Evolutionary conservation across 2,797 vertebrate species (phyloP).

Genomic region (Hypotaenidia philippensis): DNA sequence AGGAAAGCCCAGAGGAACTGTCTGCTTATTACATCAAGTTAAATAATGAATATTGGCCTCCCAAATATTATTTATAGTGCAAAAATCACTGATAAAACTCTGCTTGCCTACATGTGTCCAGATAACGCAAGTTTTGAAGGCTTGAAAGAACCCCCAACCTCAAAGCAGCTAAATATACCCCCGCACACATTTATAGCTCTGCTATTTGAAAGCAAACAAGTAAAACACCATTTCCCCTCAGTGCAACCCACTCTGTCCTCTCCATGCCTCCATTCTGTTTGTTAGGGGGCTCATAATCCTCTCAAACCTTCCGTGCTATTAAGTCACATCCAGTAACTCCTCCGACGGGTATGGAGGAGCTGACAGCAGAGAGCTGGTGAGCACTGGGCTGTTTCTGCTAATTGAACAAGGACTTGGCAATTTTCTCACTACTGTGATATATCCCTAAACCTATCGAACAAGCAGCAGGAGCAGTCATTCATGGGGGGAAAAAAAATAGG

Average conservation of each 20-base stretch:
- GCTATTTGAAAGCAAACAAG: not conserved
- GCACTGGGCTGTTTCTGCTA: not conserved
- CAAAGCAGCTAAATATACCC: not conserved
- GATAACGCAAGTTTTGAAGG: not conserved
- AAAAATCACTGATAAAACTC: not conserved
- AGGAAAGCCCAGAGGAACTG: not conserved
- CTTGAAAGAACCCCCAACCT: not conserved
- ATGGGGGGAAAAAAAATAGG: rapidly evolving
- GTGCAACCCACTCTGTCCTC: rapidly evolving
- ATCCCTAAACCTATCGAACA: not conserved
- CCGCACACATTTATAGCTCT: rapidly evolving
- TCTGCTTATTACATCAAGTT: not conserved
- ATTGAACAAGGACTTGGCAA: rapidly evolving
- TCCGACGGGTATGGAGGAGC: rapidly evolving
- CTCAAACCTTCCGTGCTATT: not conserved
- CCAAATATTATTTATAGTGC: not conserved
- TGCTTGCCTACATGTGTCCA: not conserved
- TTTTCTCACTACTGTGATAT: not conserved
- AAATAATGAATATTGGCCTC: not conserved
- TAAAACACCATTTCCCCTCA: not conserved
- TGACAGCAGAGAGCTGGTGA: not conserved
- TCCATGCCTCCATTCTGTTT: rapidly evolving
- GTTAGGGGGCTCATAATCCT: not conserved
- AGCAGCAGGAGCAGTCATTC: not conserved
- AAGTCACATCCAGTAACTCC: no score